These are phyloP conservation scores for Oreotrochilus melanogaster DNA, from an alignment of 2,113 vertebrate species.

Conservation along the genomic window DNA sequence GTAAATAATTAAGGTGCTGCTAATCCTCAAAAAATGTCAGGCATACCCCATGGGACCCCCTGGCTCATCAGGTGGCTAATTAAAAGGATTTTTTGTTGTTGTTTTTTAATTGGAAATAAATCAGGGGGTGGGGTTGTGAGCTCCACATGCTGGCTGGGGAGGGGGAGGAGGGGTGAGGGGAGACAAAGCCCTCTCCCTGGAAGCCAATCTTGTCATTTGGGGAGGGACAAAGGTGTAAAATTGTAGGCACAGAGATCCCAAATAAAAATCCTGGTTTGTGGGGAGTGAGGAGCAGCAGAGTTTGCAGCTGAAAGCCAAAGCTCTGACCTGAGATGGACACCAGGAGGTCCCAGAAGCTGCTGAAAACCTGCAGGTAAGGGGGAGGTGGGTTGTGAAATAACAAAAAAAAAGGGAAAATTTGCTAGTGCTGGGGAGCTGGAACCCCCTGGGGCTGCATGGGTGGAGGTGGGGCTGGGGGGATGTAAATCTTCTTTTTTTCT, in stretches of 20 bases:
- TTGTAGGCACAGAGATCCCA: fast-evolving
- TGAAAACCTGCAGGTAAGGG: background rate
- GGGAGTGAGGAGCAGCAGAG: fast-evolving
- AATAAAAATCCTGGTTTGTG: no score
- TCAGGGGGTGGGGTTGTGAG: background rate
- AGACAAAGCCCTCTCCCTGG: no score
- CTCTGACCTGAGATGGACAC: fast-evolving
- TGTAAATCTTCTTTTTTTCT: fast-evolving
- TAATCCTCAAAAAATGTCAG: slow-evolving; percentile 41
- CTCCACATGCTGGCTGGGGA: background rate
- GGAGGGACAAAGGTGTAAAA: fast-evolving
- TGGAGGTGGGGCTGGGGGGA: background rate
- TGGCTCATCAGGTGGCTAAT: background rate
- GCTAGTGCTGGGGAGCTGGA: background rate
- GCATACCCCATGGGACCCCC: background rate
- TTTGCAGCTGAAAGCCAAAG: fast-evolving
- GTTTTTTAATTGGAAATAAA: background rate
- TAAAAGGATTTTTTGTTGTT: background rate
- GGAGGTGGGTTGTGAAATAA: background rate
- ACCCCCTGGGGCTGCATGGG: no score
- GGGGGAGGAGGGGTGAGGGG: background rate
- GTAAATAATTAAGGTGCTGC: slow-evolving; percentile 43
- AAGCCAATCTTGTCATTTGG: fast-evolving
- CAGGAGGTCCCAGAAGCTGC: background rate
- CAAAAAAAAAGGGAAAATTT: fast-evolving